phyloP scores from a whole-genome alignment of 2,888 invertebrate species.

The Periphyllus acericola region DNA sequence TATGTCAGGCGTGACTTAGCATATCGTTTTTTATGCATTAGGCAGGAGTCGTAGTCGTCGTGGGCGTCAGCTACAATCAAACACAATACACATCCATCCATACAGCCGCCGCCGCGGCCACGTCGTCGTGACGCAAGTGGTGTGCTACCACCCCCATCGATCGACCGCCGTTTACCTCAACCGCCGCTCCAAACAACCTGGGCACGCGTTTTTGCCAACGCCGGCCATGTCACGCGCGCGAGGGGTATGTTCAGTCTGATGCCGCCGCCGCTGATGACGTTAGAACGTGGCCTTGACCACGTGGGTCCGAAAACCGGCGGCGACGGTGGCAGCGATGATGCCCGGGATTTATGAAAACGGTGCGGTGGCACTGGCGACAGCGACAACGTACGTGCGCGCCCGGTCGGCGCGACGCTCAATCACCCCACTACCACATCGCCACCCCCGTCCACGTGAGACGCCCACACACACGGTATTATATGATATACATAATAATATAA shows the following conservation, averaged over 20 bases:
- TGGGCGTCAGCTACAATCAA: constrained; percentile 48
- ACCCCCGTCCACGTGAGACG: background rate
- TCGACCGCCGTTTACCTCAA: constrained; percentile 27
- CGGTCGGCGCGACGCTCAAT: constrained; percentile 29
- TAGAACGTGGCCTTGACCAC: constrained; percentile 58
- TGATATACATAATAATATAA: background rate
- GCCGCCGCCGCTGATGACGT: constrained; percentile 15
- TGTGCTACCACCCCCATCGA: constrained; percentile 31
- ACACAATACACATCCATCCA: constrained; percentile 5
- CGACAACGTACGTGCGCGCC: constrained; percentile 22
- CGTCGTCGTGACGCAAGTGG: constrained; percentile 45
- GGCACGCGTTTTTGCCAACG: background rate
- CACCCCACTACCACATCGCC: background rate
- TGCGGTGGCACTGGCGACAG: background rate
- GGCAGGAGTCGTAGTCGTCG: constrained; percentile 37
- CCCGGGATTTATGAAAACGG: constrained; percentile 35
- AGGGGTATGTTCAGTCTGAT: constrained; percentile 19
- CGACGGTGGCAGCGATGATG: background rate
- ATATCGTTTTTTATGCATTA: background rate
- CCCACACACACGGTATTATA: constrained; percentile 5
- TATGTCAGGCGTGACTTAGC: background rate
- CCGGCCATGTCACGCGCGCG: background rate
- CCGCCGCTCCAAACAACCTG: background rate
- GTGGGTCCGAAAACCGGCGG: constrained; percentile 24
- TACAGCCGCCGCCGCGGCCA: constrained; percentile 5